Evolutionary conservation across 2,113 vertebrate species (phyloP), one percentile per base, ranked within the genome.

Genomic region (Strix aluco): DNA sequence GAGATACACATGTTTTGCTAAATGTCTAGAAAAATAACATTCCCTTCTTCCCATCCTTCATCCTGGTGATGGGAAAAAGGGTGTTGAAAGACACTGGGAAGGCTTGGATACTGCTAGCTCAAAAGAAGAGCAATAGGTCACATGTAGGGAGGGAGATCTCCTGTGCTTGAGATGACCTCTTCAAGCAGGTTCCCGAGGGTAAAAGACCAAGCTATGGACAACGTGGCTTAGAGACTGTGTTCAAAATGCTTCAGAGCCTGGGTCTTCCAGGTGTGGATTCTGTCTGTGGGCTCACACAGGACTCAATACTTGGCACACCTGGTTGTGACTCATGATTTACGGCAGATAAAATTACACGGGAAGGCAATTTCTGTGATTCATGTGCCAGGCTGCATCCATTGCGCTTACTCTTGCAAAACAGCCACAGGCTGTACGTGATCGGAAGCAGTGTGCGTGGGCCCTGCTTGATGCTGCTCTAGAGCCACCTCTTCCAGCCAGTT

Each of bases 361-460:
- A 86, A 93, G 65, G n/a, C 58, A 26, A 5, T 23, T 19, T 38
- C 47, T 79, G 32, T 42, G 85, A 93, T 47, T 54, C 78, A 32
- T 13, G 13, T 1, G 0, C 4, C 8, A 63, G 30, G 38, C 73
- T 85, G 69, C 38, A 30, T 27, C 38, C 36, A 52, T 17, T 22
- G 51, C 0, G 2, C 90, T 82, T 80, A 49, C 29, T 75, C 27
- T 34, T 66, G 72, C 88, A 82, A 36, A 90, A 22, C 62, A 87
- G 29, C 66, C 1, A 0, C 20, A 59, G 66, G 54, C 7, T 0
- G 9, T 21, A 23, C 1, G 4, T 36, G 62, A 80, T 51, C 2
- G 1, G 81, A 81, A 82, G 55, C 0, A 1, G 4, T 1, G 4
- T 59, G 59, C 8, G 2, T 0, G 0, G 65, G 29, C 18, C 40